These are phyloP conservation scores for Scalopus aquaticus DNA, from an alignment of 2,113 vertebrate species.

Conservation along the genomic window DNA sequence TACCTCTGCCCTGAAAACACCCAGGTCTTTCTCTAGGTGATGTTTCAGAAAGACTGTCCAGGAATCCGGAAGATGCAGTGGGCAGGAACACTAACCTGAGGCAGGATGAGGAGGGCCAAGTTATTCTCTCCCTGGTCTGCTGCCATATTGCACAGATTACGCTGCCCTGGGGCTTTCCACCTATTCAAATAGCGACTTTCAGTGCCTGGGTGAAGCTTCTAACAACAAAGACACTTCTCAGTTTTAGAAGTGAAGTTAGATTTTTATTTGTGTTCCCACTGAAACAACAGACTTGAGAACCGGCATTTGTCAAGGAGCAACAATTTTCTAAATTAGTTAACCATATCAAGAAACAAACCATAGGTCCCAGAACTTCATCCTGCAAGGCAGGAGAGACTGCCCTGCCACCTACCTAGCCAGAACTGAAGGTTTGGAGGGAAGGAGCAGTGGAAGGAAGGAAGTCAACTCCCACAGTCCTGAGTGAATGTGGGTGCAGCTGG, in stretches of 20 bases:
- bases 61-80: neutral
- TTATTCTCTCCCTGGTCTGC: neutral
- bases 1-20: neutral
- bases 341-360: neutral
- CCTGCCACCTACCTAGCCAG: neutral
- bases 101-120: neutral
- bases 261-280: neutral
- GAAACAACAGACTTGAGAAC: neutral
- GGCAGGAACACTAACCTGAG: neutral
- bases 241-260: slow-evolving; percentile 26
- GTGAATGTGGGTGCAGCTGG: neutral
- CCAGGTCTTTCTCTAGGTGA: too few species aligned
- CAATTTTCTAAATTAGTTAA: neutral
- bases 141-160: neutral
- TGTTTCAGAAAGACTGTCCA: neutral
- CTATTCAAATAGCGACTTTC: slow-evolving; percentile 2
- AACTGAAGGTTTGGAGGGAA: neutral
- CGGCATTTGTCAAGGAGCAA: neutral
- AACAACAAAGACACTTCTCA: neutral
- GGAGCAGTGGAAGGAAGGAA: neutral
- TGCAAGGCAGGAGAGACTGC: neutral
- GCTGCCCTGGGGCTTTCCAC: neutral
- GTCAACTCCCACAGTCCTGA: neutral
- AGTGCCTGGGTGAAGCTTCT: neutral
- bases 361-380: neutral